Evolutionary conservation across 2,888 invertebrate genomes (phyloP), one percentile per base, ranked within the genome.

Genomic region (Brachypalpus laphriformis): DNA sequence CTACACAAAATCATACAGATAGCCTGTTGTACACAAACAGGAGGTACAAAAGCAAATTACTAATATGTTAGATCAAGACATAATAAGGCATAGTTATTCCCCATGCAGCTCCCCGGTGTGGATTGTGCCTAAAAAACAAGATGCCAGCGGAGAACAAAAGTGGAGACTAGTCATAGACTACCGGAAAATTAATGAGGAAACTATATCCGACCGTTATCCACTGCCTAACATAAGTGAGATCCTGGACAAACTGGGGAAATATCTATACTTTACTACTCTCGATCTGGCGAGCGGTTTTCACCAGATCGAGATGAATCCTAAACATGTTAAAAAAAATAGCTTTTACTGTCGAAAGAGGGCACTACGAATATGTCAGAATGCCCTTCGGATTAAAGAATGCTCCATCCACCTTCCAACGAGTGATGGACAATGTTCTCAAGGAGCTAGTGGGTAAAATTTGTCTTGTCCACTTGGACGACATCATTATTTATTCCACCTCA

Each of bases 361-460:
- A 87, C n/a, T 83, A 75, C 8, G 80, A 87, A 47, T 88, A n/a
- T n/a, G n/a, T 68, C 8, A 25, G 66, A 22, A 45, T 63, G 61
- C 61, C 42, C 6, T 45, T 63, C 28, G 61, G 61, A 3, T 28
- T 63, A 7, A 63, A 63, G 8, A 63, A 63, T 5, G 61, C 61
- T 11, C 61, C 61, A 3, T 61, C 61, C 9, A 61, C 61, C 1
- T 61, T 45, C 1, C 57, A 59, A 37, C 14, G 57, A 5, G 57
- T 59, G 0, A 63, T 37, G 57, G 57, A 59, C 5, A 59, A 59
- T n/a, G 11, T 59, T 3, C 57, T 40, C 3, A 59, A 40, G 22
- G 42, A 45, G 0, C 28, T 65, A 9, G 1, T 20, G 14, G 63
- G 63, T 0, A 63, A 16, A 16, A 18, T 16, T 0, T 57, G 71